Percentiles rank a stretch among this genome's conserved stretches.
phyloP scores from a whole-genome alignment of 2,113 vertebrate species.

The Megaceryle maxima region DNA sequence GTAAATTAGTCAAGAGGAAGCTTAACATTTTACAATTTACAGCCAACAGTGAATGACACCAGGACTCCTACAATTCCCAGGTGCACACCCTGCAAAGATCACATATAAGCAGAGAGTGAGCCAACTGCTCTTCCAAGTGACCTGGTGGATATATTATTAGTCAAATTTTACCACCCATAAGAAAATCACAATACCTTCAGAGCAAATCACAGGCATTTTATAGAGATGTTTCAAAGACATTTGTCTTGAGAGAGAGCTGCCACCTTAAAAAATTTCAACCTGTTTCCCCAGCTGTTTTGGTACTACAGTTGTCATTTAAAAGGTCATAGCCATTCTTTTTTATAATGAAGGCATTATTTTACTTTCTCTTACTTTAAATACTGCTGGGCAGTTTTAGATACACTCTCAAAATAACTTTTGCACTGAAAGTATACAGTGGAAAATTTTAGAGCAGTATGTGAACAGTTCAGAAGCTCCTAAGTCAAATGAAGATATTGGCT shows the following conservation, averaged over 20 bases:
- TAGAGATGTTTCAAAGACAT: neutral
- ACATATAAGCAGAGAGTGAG: neutral
- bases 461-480: neutral
- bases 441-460: neutral
- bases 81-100: neutral
- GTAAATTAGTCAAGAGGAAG: neutral
- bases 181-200: neutral
- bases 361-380: neutral
- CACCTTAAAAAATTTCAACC: slow-evolving; percentile 23
- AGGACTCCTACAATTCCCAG: neutral
- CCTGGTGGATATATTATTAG: neutral
- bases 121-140: neutral
- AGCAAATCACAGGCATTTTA: neutral
- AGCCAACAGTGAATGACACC: neutral
- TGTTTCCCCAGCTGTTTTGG: neutral
- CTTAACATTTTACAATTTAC: neutral
- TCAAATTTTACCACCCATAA: neutral
- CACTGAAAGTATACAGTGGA: neutral
- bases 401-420: neutral
- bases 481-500: neutral
- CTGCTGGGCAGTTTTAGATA: neutral
- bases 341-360: neutral
- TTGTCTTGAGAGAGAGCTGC: neutral
- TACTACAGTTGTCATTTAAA: slow-evolving; percentile 1
- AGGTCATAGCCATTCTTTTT: neutral